Base-by-base conservation (phyloP, 2,113 vertebrate genomes). In the Delphinapterus leucas region DNA sequence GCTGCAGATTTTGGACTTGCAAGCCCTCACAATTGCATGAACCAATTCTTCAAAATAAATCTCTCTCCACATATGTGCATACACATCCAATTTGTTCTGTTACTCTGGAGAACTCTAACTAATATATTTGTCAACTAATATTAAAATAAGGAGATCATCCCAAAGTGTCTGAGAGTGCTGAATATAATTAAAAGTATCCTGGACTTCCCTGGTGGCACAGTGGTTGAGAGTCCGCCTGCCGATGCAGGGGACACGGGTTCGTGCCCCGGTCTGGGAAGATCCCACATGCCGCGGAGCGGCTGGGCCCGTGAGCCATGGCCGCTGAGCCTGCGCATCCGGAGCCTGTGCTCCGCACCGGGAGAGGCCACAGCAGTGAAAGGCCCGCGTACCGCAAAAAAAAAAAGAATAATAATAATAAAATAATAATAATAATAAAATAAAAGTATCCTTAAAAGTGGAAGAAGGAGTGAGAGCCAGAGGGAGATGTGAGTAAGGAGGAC, bases 21-120 rank as follows among this genome's bases (percentile, higher is more conserved):
- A 8, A 71, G 14, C 21, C 10, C 3, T 6, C 4, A 11, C 3
- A 53, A 14, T 0, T 1, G 1, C 9, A 13, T 13, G 8, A 3
- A 9, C 28, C 60, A 38, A 49, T 76, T 83, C 15, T 47, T 58
- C 58, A 71, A 90, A 88, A 53, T 67, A 31, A 28, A 73, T 76
- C 17, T 60, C 2, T 71, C 8, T 83, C 11, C 1, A 0, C 15
- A 1, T 55, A n/a, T 15, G 5, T 49, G 25, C 41, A 55, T 14
- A 23, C 6, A 71, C 4, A 18, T 55, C 13, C 33, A 28, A 63
- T 41, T 60, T 77, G 81, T 61, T 80, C 14, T 63, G 12, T n/a
- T 38, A 63, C 23, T 70, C 12, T 71, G 41, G 25, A 76, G 68
- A 70, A 41, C 8, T 3, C 17, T 70, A 3, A 15, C 4, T 13